These are phyloP conservation scores for Erythrolamprus reginae DNA, from an alignment of 2,113 vertebrate species.

Conservation along the genomic window DNA sequence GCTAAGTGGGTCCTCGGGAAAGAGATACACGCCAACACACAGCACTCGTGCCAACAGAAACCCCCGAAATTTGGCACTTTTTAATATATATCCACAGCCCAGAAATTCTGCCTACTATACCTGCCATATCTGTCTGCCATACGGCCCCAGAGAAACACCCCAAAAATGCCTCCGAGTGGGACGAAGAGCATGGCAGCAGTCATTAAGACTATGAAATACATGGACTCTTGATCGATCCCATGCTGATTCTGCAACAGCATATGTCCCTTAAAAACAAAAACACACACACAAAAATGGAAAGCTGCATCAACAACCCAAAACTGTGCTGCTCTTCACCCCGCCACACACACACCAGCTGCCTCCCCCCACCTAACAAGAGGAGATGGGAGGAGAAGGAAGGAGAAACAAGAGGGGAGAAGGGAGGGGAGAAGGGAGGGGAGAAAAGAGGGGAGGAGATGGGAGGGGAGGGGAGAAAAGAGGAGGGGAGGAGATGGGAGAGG, in stretches of 20 bases:
- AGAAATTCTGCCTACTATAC: neutral
- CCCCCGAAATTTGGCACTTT: neutral
- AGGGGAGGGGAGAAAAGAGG: too few relatives aligned
- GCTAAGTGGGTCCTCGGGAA: neutral
- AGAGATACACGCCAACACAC: neutral
- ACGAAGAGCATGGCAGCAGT: accelerated
- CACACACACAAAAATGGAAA: neutral
- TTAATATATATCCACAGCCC: neutral
- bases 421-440: too few relatives aligned
- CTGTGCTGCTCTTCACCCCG: neutral
- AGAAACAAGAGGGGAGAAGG: accelerated
- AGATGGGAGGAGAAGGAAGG: too few relatives aligned
- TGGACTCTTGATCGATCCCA: accelerated
- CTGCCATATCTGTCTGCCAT: neutral
- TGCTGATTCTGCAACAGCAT: neutral
- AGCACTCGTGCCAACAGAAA: neutral
- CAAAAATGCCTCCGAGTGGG: neutral
- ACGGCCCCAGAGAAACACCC: neutral
- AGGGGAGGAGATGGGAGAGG: too few relatives aligned
- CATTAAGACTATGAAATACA: accelerated
- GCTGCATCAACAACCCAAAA: neutral
- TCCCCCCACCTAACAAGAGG: neutral
- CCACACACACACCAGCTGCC: neutral
- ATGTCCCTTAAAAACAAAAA: neutral
- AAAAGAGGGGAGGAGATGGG: too few relatives aligned